Base-by-base conservation (phyloP, 2,888 invertebrate species). In the Rhimphoctona megacephalus region DNA sequence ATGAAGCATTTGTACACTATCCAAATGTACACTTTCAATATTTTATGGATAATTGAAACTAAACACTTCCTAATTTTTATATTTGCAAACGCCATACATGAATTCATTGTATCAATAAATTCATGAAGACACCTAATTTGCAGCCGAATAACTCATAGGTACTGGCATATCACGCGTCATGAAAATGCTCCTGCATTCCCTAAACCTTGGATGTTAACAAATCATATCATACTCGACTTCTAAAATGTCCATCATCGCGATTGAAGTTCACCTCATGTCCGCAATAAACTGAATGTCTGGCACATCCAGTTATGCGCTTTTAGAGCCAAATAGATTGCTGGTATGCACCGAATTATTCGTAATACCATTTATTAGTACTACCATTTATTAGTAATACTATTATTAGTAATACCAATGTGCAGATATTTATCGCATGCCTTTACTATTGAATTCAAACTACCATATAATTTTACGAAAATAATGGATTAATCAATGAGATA, bases 401-500 rank as follows among this genome's bases (percentile, higher is more conserved):
- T n/a, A n/a, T n/a, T n/a, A n/a, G n/a, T 11, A 14, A 73, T 54
- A 22, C n/a, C 14, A 33, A 73, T 39, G 33, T 73, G 19, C 73
- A 36, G n/a, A 30, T 22, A 52, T 19, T 36, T n/a, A 36, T 33
- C n/a, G 11, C n/a, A 11, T 67, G 33, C n/a, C 54, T n/a, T n/a
- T 22, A 22, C n/a, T 19, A 14, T 54, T 22, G 17, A 52, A 73
- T 36, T 14, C 30, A 36, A 54, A 30, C 11, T n/a, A 73, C 14
- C 39, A 67, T 39, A n/a, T 67, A n/a, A n/a, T 54, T 36, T n/a
- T 14, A 52, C 36, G 11, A n/a, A 22, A 36, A 33, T 49, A 54
- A 54, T 36, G 52, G 52, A 73, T 73, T 73, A 54, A 73, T 54
- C 73, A 54, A 54, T 39, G 52, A 66, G 36, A 67, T 36, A 39